These are phyloP conservation scores for Cynopterus sphinx DNA, from an alignment of 2,797 vertebrate species.

Conservation along the genomic window DNA sequence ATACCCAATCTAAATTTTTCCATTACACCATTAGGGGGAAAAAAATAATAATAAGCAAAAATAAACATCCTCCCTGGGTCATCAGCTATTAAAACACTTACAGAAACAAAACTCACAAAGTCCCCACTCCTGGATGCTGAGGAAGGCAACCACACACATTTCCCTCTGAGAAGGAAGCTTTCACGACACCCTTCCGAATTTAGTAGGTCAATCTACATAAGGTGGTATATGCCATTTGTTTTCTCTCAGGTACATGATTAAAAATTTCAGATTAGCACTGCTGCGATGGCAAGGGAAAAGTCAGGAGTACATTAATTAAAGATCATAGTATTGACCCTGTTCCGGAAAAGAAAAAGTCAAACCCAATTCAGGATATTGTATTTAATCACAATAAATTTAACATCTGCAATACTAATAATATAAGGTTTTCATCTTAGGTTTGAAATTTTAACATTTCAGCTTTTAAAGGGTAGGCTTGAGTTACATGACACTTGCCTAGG, in stretches of 20 bases:
- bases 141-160: not conserved
- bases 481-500: not conserved
- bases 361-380: not conserved
- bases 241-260: not conserved
- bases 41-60: not conserved
- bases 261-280: not conserved
- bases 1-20: not conserved
- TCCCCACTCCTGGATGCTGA: not conserved
- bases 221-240: not conserved
- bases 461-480: not conserved
- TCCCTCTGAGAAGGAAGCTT: not conserved
- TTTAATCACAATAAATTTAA: slow-evolving; percentile 15
- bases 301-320: not conserved
- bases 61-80: not conserved
- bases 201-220: not conserved
- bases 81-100: not conserved
- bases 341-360: not conserved
- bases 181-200: not conserved
- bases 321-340: not conserved
- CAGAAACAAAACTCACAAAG: not conserved
- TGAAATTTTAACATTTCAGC: not conserved
- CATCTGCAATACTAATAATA: not conserved
- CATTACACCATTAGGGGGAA: not conserved
- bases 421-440: not conserved
- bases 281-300: not conserved